Conservation (phyloP, 2,888 invertebrate species). For the Onthophagus sagittarius region DNA sequence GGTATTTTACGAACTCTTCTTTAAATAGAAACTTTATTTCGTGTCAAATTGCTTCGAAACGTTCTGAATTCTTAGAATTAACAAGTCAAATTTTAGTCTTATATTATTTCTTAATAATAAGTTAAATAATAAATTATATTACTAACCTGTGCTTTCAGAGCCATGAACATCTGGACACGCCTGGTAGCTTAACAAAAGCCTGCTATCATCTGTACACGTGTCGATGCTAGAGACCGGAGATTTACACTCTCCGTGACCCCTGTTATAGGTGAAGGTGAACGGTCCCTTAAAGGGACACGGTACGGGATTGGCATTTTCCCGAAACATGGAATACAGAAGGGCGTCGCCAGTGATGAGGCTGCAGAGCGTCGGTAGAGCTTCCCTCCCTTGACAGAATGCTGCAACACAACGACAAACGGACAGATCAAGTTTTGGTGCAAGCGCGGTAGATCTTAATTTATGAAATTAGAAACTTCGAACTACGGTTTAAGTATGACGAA, state of each 20-base stretch:
- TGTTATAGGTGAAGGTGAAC: constrained; percentile 89
- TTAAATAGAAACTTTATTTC: no score
- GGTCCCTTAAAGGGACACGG: constrained; percentile 86
- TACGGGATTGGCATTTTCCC: constrained; percentile 82
- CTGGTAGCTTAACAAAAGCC: constrained; percentile 85
- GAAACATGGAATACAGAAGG: constrained; percentile 82
- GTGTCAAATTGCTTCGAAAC: no score
- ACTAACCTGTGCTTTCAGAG: constrained; percentile 83
- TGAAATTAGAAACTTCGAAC: constrained; percentile 24
- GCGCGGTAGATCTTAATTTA: constrained; percentile 23
- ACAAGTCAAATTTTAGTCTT: no score
- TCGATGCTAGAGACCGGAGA: constrained; percentile 89
- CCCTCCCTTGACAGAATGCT: constrained; percentile 73
- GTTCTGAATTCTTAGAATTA: no score
- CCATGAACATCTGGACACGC: constrained; percentile 90
- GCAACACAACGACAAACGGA: constrained; percentile 29
- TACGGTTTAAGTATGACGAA: constrained; percentile 24
- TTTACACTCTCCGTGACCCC: constrained; percentile 86
- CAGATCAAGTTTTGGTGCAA: constrained; percentile 3
- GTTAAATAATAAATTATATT: not conserved
- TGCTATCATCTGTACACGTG: constrained; percentile 89
- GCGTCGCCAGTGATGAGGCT: constrained; percentile 87
- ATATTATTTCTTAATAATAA: no score
- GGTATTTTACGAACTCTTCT: no score
- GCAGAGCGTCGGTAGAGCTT: constrained; percentile 76